These are phyloP conservation scores for Nanorana parkeri DNA, from an alignment of 2,113 vertebrate genomes.

Conservation along the genomic window DNA sequence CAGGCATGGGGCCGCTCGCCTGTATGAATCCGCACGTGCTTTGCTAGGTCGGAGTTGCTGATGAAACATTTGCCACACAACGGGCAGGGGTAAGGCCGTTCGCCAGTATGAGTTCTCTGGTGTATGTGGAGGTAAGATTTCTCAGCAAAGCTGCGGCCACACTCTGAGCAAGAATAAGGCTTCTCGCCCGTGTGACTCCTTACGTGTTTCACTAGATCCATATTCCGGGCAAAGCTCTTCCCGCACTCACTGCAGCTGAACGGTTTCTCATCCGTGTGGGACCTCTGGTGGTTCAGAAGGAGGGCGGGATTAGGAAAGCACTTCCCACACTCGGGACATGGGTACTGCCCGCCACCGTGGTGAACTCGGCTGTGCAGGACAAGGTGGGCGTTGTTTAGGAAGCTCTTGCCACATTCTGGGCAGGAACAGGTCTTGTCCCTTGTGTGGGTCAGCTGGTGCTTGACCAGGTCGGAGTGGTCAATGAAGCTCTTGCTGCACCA, in stretches of 20 bases:
- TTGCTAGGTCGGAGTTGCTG: too few relatives aligned
- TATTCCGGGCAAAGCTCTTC: too few relatives aligned
- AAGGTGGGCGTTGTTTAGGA: not conserved
- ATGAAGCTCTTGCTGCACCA: not conserved
- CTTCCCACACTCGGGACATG: conserved; percentile 13
- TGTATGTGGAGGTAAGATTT: not conserved
- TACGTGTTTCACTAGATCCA: too few relatives aligned
- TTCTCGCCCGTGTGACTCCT: too few relatives aligned
- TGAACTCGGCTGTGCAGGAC: not conserved
- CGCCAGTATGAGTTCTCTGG: not conserved
- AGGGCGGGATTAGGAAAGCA: not conserved
- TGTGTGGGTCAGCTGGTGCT: not conserved
- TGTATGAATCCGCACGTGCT: conserved; percentile 1
- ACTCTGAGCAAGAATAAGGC: not conserved
- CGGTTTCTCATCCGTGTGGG: not conserved
- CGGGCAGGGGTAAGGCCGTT: too few relatives aligned
- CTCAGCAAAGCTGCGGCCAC: not conserved
- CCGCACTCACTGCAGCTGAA: not conserved
- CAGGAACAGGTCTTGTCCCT: not conserved
- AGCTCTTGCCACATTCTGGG: not conserved
- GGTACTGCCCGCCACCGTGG: not conserved
- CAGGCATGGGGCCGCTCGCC: conserved; percentile 3
- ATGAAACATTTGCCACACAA: too few relatives aligned
- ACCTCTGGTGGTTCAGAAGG: conserved; percentile 14
- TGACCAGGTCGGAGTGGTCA: not conserved